phyloP scores from a whole-genome alignment of 2,113 vertebrate species.

The Rhinolophus sinicus region DNA sequence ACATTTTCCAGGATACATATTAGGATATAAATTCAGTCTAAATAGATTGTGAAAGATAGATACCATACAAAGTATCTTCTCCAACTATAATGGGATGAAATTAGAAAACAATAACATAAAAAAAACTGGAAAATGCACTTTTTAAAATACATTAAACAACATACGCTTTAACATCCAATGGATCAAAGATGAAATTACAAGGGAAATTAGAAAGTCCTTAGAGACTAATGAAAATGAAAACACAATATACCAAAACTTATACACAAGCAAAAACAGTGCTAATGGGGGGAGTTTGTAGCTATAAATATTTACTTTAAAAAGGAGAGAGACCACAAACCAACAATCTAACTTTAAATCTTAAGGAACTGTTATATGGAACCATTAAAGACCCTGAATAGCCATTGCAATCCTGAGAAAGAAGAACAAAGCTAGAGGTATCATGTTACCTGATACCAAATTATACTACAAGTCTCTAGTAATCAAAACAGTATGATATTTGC shows the following conservation, averaged over 20 bases:
- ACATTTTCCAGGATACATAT: neutral
- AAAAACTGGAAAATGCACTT: neutral
- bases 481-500: no score
- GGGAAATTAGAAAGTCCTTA: no score
- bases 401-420: no score
- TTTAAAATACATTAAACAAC: neutral
- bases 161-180: neutral
- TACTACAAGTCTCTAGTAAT: no score
- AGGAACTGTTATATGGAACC: neutral
- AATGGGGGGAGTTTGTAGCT: neutral
- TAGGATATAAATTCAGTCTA: neutral
- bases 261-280: neutral
- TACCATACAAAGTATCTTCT: neutral
- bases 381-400: no score
- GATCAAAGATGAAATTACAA: neutral
- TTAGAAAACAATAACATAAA: neutral
- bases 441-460: no score
- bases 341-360: neutral
- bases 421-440: no score
- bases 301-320: neutral
- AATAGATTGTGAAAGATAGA: neutral
- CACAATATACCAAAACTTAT: neutral
- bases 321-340: neutral
- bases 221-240: no score
- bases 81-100: neutral